Base-by-base conservation (phyloP, 2,888 invertebrate species). In the Hypomecis punctinalis region DNA sequence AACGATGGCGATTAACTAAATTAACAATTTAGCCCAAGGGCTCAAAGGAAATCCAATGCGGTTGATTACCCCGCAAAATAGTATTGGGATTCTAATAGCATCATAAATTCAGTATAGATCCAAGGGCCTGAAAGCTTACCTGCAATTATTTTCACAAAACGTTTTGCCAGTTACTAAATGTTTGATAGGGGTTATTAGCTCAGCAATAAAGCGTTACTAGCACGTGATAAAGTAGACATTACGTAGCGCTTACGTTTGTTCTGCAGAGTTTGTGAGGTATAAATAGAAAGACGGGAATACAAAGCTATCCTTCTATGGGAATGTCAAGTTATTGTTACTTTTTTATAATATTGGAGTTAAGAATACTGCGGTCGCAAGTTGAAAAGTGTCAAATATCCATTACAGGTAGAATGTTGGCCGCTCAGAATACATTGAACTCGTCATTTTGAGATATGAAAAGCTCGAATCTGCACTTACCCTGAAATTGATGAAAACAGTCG, bases 171-270 rank as follows among this genome's bases (percentile, higher is more conserved):
- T 54, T 63, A 43, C 60, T 60, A 55, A 64, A 64, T 61, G 64
- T 42, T 64, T 47, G 52, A 56, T 57, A 48, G 51, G 59, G 54
- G 52, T 63, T 63, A 67, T 63, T 37, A 53, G 61, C 60, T 37
- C 6, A 43, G 62, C 56, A 69, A 70, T 74, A 74, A 72, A 75
- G 73, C 70, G 63, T 70, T 62, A 67, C 72, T 71, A 74, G 70
- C 73, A 73, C 74, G 77, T 78, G 76, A 79, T 80, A 79, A 78
- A 71, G 68, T 76, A 75, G 70, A 59, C 71, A 68, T 70, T 76
- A 71, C 76, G 73, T 72, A 69, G 67, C 64, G 68, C 80, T 84
- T 81, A 80, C 77, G 76, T 11, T 13, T 4, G 23, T 23, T 40
- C 13, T 52, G 40, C 6, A 6, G 6, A n/a, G 7, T 8, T 37